Evolutionary conservation across 2,113 vertebrate genomes (phyloP), one percentile per base, ranked within the genome.

Genomic region (Xyliphius kryptos): DNA sequence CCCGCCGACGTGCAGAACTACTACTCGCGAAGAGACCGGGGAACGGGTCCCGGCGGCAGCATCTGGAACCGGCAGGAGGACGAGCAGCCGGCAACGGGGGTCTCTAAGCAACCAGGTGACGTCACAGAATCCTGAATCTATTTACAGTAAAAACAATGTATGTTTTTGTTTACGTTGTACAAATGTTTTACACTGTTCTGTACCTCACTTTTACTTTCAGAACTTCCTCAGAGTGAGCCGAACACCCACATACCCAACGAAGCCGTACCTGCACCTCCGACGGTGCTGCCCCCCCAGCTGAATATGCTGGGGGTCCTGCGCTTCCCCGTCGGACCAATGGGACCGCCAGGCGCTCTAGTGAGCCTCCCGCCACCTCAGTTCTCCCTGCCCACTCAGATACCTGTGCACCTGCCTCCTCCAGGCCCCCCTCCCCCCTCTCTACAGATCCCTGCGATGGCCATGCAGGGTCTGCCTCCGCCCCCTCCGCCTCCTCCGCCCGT

Each of bases 1-100:
- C 96, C 96, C 14, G 95, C 94, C 11, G 96, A 98, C 70, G 96
- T 98, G 13, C 96, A 97, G 77, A 96, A 92, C 71, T 98, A 98
- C 67, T 98, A 98, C 56, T 97, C 92, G 0, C 91, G 94, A 77
- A 91, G 91, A 56, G 96, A 92, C 51, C 81, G 92, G 50, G 87
- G 67, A 36, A 78, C 88, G 14, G 80, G 82, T 22, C 66, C 79
- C 62, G 67, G 64, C 10, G 37, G 71, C 0, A 80, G 79, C 43
- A 82, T 75, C 59, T 97, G 96, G 96, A 86, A 77, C 82, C 86
- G 85, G 67, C 86, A 84, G 51, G 93, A 94, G 17, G 94, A 94
- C 26, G 92, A 93, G 70, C 76, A 86, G 22, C 14, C 83, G 65
- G 86, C 87, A 20, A 50, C 77, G 52, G 58, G 76, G 73, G 73